Evolutionary conservation across 2,888 invertebrate species (phyloP), one percentile per base, ranked within the genome.

Genomic region (Trachelus troglodyta): DNA sequence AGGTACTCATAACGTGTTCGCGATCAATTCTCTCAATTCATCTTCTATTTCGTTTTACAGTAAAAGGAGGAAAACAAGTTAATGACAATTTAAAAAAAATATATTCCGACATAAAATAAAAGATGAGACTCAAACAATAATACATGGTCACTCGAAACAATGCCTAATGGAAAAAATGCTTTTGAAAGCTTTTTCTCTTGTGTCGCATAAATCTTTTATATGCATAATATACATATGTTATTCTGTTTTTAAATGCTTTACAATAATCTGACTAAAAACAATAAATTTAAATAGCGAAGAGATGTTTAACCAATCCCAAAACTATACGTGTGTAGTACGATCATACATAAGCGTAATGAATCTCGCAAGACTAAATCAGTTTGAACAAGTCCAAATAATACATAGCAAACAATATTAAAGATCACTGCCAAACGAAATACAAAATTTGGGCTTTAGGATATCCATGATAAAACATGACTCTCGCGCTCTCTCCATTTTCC

Each of bases 341-440:
- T 11, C 34, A 71, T 71, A 31, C 34, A 71, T 71, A 31, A 34
- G 12, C 30, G 1, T 71, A 11, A 71, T 11, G 56, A 37, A 23
- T 56, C 23, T 71, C 34, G 23, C 69, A 75, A 81, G 75, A 83
- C 74, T 78, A 78, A 79, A 76, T 79, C 77, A 75, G 33, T 78
- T 79, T 37, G 75, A 83, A 83, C 81, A 82, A 81, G 82, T 85
- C 81, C 83, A 84, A 83, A 79, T 56, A 56, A 56, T 82, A 84
- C 78, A 75, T 82, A 81, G 78, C 76, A 79, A 56, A 81, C 68
- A 77, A 80, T 80, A 76, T 83, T 79, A 75, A 83, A 79, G 40
- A 85, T 84, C 87, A 89, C 88, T 89, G 89, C 89, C 88, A 88
- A 85, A 85, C 69, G 79, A 75, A 80, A 83, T 75, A 78, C 76